Base-by-base conservation (phyloP, 2,113 vertebrate species). In the Sinocyclocheilus anshuiensis region DNA sequence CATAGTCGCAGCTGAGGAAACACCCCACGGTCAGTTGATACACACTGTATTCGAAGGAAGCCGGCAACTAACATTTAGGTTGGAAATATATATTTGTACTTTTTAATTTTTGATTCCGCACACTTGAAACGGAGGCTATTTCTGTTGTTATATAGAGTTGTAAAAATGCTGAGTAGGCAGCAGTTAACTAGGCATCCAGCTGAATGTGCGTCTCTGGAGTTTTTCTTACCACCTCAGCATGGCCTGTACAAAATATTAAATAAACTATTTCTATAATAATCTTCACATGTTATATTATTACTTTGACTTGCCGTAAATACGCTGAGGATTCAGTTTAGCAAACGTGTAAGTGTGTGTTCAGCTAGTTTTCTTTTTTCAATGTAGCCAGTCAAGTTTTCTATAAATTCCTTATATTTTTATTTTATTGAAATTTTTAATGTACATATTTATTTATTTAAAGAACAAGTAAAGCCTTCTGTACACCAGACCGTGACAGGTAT, bases 81-180 rank as follows among this genome's bases (percentile, higher is more conserved):
- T 81, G 36, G 20, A 45, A 20, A 29, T 67, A 1, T 20, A 45
- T 20, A 20, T 11, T 67, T 67, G 12, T 6, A 26, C 39, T 48
- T 26, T 48, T 42, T 63, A 18, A 2, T 22, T 59, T 78, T 78
- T 24, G 6, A 63, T 24, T 13, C 57, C 11, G 20, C 4, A 16
- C 33, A 79, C 55, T 79, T 57, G 6, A 26, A 55, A 48, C 16
- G 6, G 33, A 24, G 61, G 61, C 61, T 65, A 67, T 65, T 45
- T 82, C 57, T 39, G 55, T 80, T 36, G 55, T 63, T 42, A 42
- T 80, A 42, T 45, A 80, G 33, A 63, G 39, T 61, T 80, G 77
- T 80, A 42, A 63, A 61, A 80, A 24, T 69, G 80, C 80, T 69
- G 78, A 81, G 78, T 81, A 67, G 61, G 61, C 79, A 67, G 79